These are phyloP conservation scores for Sminthurinus aureus DNA, from an alignment of 2,888 invertebrate genomes.

Conservation along the genomic window DNA sequence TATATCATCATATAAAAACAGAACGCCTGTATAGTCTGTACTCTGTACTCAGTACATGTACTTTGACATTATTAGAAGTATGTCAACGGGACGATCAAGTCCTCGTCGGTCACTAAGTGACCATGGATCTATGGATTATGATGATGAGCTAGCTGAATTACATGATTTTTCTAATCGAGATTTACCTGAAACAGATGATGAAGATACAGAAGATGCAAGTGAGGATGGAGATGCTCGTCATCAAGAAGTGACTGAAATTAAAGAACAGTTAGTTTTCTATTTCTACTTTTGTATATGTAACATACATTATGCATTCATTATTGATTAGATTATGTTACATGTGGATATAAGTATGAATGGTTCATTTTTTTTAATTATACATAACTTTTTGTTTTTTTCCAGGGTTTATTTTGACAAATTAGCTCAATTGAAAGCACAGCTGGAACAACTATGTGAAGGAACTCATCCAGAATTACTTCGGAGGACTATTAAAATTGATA, in stretches of 20 bases:
- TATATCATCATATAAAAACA: too few species aligned
- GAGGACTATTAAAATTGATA: slow-evolving; percentile 81
- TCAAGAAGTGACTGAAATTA: slow-evolving; percentile 76
- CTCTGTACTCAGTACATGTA: too few species aligned
- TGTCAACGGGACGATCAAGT: slow-evolving; percentile 38
- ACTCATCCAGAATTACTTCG: slow-evolving; percentile 86
- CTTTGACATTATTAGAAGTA: background rate
- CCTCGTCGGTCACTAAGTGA: slow-evolving; percentile 48
- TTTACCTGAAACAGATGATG: slow-evolving; percentile 46
- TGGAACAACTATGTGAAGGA: slow-evolving; percentile 86
- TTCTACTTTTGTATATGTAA: background rate
- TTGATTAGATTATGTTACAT: background rate
- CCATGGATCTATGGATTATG: slow-evolving; percentile 52
- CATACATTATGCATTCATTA: background rate
- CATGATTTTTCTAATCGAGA: slow-evolving; percentile 37
- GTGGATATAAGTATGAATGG: background rate
- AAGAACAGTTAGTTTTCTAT: slow-evolving; percentile 78
- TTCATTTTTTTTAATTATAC: background rate
- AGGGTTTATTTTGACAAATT: slow-evolving; percentile 92
- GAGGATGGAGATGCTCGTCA: slow-evolving; percentile 66
- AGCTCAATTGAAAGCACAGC: slow-evolving; percentile 83
- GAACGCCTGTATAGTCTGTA: too few species aligned
- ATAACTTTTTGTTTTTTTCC: slow-evolving; percentile 51
- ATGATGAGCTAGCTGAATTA: slow-evolving; percentile 47
- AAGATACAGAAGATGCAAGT: slow-evolving; percentile 95